Evolutionary conservation across 2,888 invertebrate genomes (phyloP).

Genomic region (Drosophila seclusa): DNA sequence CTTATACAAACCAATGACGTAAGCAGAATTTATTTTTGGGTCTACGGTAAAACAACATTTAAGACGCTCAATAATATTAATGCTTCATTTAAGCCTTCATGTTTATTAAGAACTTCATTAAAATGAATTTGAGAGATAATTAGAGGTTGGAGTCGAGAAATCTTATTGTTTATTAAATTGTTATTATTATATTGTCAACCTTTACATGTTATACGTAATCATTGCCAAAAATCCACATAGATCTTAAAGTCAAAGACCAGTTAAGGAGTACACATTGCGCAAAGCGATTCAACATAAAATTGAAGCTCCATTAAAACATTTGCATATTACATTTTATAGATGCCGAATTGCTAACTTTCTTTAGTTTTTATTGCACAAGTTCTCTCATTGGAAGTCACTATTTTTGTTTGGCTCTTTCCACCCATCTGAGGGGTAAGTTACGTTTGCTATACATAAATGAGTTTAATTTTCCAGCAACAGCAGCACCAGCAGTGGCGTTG

Average conservation of each 20-base stretch:
- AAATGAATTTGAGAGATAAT: too few relatives aligned
- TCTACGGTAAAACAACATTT: not conserved
- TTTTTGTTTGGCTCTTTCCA: not conserved
- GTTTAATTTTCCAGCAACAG: constrained; percentile 64
- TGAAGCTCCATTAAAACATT: constrained; percentile 8
- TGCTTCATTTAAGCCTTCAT: not conserved
- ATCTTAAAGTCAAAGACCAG: not conserved
- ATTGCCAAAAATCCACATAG: not conserved
- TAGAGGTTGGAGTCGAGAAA: not conserved
- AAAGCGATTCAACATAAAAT: not conserved
- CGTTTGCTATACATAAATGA: constrained; percentile 46
- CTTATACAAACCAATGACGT: constrained; percentile 42
- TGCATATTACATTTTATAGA: constrained; percentile 4
- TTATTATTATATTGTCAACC: too few relatives aligned
- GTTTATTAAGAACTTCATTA: not conserved
- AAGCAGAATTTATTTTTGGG: constrained; percentile 38
- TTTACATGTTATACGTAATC: not conserved
- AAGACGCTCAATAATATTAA: not conserved
- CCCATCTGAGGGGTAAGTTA: constrained; percentile 11
- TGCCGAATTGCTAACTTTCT: not conserved
- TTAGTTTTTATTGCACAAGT: constrained; percentile 13
- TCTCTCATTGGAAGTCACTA: constrained; percentile 4
- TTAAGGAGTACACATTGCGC: not conserved
- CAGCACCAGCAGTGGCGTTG: constrained; percentile 11
- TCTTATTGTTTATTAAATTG: not conserved